These are phyloP conservation scores for Drosophila subsilvestris DNA, from an alignment of 2,888 invertebrate species.

Conservation along the genomic window DNA sequence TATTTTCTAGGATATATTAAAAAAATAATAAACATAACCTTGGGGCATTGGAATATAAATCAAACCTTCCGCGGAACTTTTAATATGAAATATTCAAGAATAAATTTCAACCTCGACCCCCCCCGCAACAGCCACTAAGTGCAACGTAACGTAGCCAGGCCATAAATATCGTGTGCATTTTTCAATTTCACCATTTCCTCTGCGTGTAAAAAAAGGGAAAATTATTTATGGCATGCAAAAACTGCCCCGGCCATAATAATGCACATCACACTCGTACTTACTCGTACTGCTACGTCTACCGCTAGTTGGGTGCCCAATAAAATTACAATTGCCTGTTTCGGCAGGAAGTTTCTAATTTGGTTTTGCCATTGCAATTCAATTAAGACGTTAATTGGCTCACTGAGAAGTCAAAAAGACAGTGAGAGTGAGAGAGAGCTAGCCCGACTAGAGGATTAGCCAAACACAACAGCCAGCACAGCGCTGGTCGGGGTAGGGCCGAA, in stretches of 20 bases:
- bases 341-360: constrained; percentile 30
- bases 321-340: constrained; percentile 54
- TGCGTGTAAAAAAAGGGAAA: constrained; percentile 34
- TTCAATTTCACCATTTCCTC: constrained; percentile 53
- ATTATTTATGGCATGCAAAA: constrained; percentile 62
- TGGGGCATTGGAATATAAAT: neutral
- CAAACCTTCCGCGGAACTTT: neutral
- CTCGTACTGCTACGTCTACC: no score
- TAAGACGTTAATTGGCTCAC: constrained; percentile 68
- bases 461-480: constrained; percentile 55
- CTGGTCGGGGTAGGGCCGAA: no score
- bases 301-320: constrained; percentile 23
- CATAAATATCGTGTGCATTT: constrained; percentile 54
- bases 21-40: neutral
- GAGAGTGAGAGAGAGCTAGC: constrained; percentile 37
- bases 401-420: constrained; percentile 39
- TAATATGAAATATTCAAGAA: constrained; percentile 34
- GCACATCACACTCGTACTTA: constrained; percentile 46
- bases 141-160: constrained; percentile 13
- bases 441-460: neutral
- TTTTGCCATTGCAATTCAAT: constrained; percentile 68
- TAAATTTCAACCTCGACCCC: constrained; percentile 18
- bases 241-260: constrained; percentile 40
- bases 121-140: constrained; percentile 9
- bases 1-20: neutral